Base-by-base conservation (phyloP, 2,888 invertebrate species). In the Xylota sylvarum region DNA sequence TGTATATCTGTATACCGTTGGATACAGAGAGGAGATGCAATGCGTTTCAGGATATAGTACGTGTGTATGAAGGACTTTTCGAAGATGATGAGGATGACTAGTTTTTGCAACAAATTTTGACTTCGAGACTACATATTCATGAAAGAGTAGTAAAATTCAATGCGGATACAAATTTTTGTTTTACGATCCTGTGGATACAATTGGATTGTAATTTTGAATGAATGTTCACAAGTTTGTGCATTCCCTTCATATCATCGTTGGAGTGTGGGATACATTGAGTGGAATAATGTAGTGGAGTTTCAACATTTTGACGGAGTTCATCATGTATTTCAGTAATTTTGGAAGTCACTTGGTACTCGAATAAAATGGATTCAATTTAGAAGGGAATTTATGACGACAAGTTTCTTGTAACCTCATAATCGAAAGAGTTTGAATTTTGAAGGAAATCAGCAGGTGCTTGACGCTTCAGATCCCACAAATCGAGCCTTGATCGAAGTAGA, bases 31-130 rank as follows among this genome's bases (percentile, higher is more conserved):
- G n/a, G 30, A 32, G 12, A 65, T 46, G 10, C 32, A 19, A n/a
- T 76, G 52, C 40, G 7, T 40, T 30, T 12, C 50, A 52, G 64
- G 62, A 64, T 55, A 40, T 40, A n/a, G 1, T 35, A 10, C 10
- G 9, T 1, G 35, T 35, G n/a, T 2, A 10, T 23, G 14, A 14
- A 37, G 48, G 40, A 55, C 37, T 32, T 35, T 43, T 43, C 32
- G 35, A 62, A 70, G 62, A 52, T 43, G 40, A 55, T 9, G 64
- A 35, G 17, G 17, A 60, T 56, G 37, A 50, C 6, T 72, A 46
- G 35, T 27, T 60, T 60, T 74, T 70, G 81, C 32, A 48, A 81
- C 74, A 81, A 69, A 76, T 81, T 81, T 37, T 55, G 12, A 30
- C 56, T 19, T 43, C 12, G 14, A n/a, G n/a, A 69, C 50, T 50